Percentiles rank a stretch among this genome's conserved stretches.
Evolutionary conservation across 2,888 invertebrate genomes (phyloP).

Genomic region (Epistrophe grossulariae): DNA sequence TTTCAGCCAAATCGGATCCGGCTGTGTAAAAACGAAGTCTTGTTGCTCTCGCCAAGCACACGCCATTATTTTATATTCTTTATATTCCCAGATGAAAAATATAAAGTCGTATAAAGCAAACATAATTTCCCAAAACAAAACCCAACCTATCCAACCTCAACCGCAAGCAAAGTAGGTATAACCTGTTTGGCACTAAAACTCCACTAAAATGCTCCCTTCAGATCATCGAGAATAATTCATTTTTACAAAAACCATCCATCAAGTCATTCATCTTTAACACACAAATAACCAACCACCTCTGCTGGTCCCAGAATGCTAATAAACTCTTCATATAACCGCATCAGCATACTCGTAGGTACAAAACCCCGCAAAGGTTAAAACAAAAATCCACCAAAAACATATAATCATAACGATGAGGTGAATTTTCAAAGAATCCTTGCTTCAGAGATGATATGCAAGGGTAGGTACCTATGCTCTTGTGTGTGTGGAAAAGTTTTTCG

Average conservation of each 20-base stretch:
- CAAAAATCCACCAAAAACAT: slow-evolving; percentile 35
- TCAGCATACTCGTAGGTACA: background rate
- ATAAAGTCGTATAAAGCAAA: slow-evolving; percentile 57
- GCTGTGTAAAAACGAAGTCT: background rate
- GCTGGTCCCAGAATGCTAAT: slow-evolving; percentile 40
- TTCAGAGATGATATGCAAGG: background rate
- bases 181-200: slow-evolving; percentile 65
- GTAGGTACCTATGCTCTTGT: background rate
- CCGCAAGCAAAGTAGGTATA: slow-evolving; percentile 28
- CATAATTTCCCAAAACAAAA: slow-evolving; percentile 5
- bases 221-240: slow-evolving; percentile 72
- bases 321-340: slow-evolving; percentile 22
- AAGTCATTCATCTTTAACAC: slow-evolving; percentile 41
- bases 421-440: slow-evolving; percentile 52
- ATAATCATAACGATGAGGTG: slow-evolving; percentile 72
- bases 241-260: slow-evolving; percentile 32
- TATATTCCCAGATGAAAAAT: slow-evolving; percentile 36
- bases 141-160: background rate
- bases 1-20: background rate
- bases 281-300: slow-evolving; percentile 18
- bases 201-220: slow-evolving; percentile 65
- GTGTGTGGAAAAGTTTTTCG: slow-evolving; percentile 48
- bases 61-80: slow-evolving; percentile 22
- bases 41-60: background rate
- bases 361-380: background rate